These are phyloP conservation scores for Coranthus polyacanthus DNA, from an alignment of 2,797 vertebrate genomes.

Conservation along the genomic window DNA sequence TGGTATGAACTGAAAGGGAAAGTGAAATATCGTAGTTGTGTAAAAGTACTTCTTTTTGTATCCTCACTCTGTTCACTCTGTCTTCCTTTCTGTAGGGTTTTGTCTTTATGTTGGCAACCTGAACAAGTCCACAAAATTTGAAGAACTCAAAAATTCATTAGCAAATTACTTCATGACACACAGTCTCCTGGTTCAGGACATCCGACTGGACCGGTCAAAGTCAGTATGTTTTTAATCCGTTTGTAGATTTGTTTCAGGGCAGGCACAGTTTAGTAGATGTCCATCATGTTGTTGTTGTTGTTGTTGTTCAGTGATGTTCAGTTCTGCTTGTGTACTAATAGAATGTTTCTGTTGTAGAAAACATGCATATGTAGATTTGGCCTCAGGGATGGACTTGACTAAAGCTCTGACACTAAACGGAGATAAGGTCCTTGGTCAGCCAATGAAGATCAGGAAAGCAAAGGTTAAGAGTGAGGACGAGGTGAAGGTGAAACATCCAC, in stretches of 20 bases:
- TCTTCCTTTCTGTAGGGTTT: conserved; percentile 70
- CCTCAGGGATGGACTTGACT: conserved; percentile 89
- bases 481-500: conserved; percentile 57
- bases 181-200: conserved; percentile 87
- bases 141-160: conserved; percentile 88
- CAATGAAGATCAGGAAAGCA: conserved; percentile 89
- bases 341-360: conserved; percentile 80
- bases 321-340: background rate
- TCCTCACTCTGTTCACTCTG: background rate
- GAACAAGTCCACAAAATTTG: conserved; percentile 82
- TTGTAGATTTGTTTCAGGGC: background rate
- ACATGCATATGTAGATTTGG: conserved; percentile 91
- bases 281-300: too few relatives aligned
- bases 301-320: too few relatives aligned
- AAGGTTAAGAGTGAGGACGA: conserved; percentile 73
- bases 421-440: conserved; percentile 87
- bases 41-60: background rate
- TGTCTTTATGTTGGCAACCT: conserved; percentile 91
- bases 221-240: conserved; percentile 70
- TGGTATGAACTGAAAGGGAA: conserved; percentile 46
- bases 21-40: background rate
- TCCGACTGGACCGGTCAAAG: conserved; percentile 88
- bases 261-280: background rate
- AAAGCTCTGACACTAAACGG: conserved; percentile 91
- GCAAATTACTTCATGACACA: conserved; percentile 88